Evolutionary conservation across 1,140 invertebrate genomes (phyloP), one percentile per base, ranked within the genome.

Genomic region (Leguminivora glycinivorella): DNA sequence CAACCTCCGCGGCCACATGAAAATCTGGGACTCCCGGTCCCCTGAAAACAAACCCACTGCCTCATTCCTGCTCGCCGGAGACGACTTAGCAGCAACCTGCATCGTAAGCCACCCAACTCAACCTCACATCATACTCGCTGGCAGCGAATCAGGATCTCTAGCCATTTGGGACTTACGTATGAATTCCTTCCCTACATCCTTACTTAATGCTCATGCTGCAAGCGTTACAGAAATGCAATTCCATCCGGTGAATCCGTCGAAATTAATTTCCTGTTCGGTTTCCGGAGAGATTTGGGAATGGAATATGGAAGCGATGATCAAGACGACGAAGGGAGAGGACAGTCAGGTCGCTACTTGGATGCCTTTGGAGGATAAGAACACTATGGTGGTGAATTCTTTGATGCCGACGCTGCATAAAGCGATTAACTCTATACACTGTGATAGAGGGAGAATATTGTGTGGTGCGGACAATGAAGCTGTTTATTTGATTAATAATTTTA

Each of bases 131-230:
- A 93, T 97, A 0, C 93, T 97, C 0, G 95, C 96, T 25, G 97
- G 97, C 52, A 96, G 96, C 79, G 96, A 97, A 77, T 96, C 97
- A 79, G 94, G 94, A 1, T 94, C 95, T 24, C 89, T 98, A 22
- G 96, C 96, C n/a, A 94, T 97, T 1, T 98, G 97, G 97, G 97
- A 98, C 90, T 89, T 98, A 70, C 91, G 97, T 29, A 94, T 97
- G 73, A 95, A 96, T 31, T 94, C 94, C 3, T 96, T 95, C 80
- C 96, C 97, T 2, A 94, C 96, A 47, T 96, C 96, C 1, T 92
- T 97, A 71, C 89, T 98, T 1, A 95, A 94, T 75, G 96, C 96
- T 12, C 96, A 98, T 83, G 91, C 93, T 0, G 95, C 94, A 69
- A 89, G 95, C 38, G 94, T 98, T 10, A 95, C 93, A 56, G 96